A percentile compares a stretch with the other conserved stretches of the same genome.
phyloP scores from a whole-genome alignment of 1,140 invertebrate species.

The Solen grandis region DNA sequence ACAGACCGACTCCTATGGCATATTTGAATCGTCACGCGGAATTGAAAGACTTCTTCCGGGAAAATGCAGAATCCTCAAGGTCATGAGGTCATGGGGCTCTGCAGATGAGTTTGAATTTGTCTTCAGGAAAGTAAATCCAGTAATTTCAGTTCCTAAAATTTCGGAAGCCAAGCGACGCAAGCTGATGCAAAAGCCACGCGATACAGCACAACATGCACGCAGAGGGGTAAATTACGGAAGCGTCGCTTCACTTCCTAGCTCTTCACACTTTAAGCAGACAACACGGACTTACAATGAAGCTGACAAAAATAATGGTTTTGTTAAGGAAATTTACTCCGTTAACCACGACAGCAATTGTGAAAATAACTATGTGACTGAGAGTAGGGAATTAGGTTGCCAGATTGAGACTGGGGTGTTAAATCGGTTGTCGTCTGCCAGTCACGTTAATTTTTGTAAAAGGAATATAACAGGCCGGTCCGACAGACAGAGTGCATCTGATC shows the following conservation, averaged over 20 bases:
- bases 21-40: constrained; percentile 44
- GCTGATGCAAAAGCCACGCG: constrained; percentile 12
- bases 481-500: not conserved
- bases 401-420: not conserved
- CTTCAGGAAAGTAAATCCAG: constrained; percentile 40
- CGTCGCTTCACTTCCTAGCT: not conserved
- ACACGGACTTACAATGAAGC: not conserved
- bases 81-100: constrained; percentile 44
- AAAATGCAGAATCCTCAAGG: constrained; percentile 40
- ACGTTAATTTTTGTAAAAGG: not conserved
- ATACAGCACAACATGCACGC: no score
- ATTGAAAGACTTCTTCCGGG: constrained; percentile 45
- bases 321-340: constrained; percentile 48
- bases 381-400: constrained; percentile 6
- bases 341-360: constrained; percentile 34
- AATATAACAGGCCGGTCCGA: not conserved
- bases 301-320: constrained; percentile 35
- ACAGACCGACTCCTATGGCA: constrained; percentile 31
- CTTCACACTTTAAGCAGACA: constrained; percentile 8
- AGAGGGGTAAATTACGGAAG: no score
- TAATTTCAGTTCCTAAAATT: not conserved
- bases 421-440: not conserved
- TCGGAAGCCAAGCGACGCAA: constrained; percentile 43
- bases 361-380: constrained; percentile 17
- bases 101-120: constrained; percentile 35